Evolutionary conservation across 2,888 invertebrate species (phyloP).

Genomic region (Frankliniella fusca): DNA sequence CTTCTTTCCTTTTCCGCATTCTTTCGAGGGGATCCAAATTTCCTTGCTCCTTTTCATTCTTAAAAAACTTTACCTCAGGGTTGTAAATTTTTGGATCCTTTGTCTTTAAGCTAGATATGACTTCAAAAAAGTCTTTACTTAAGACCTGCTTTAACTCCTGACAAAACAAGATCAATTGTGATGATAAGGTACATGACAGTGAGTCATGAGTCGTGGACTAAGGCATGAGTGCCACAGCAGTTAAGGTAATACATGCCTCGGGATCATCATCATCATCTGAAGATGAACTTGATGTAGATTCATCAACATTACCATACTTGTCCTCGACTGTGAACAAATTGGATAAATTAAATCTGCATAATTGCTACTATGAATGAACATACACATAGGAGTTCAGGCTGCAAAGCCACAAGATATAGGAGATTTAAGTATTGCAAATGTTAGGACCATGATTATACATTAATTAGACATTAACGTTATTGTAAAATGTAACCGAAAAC

Average conservation of each 20-base stretch:
- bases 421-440: not conserved
- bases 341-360: not conserved
- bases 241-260: constrained; percentile 30
- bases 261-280: constrained; percentile 31
- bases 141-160: constrained; percentile 61
- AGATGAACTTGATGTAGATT: not conserved
- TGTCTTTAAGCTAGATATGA: constrained; percentile 77
- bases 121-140: constrained; percentile 84
- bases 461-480: not conserved
- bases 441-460: not conserved
- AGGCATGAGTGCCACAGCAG: not conserved
- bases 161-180: constrained; percentile 34
- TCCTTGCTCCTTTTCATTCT: constrained; percentile 44
- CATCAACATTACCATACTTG: constrained; percentile 27
- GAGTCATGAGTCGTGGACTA: constrained; percentile 17
- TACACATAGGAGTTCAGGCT: too few species aligned
- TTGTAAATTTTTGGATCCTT: constrained; percentile 89
- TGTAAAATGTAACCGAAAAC: not conserved
- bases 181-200: constrained; percentile 28
- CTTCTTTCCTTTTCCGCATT: constrained; percentile 44
- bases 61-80: constrained; percentile 66
- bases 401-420: not conserved
- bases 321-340: constrained; percentile 19
- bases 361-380: too few species aligned
- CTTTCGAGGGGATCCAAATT: constrained; percentile 33